Percentiles rank a stretch among this genome's conserved stretches.
Conservation (phyloP, 2,113 vertebrate genomes). For the Lontra canadensis region DNA sequence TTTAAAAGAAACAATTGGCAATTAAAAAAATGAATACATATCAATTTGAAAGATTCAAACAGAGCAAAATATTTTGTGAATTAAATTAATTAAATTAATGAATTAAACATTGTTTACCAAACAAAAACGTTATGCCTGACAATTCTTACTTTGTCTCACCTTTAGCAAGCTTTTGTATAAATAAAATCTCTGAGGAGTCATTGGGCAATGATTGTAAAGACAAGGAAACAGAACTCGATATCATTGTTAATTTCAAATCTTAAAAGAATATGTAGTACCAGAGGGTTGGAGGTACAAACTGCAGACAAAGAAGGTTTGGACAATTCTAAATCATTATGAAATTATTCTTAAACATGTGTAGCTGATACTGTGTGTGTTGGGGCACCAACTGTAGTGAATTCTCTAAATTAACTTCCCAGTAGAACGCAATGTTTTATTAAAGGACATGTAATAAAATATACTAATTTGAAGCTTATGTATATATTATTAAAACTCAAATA, state of each 20-base stretch:
- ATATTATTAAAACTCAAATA: not conserved
- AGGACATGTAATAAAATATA: not conserved
- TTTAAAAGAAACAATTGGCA: not conserved
- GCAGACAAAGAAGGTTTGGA: not conserved
- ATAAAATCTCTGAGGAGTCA: not conserved
- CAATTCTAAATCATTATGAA: not conserved
- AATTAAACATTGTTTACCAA: not conserved
- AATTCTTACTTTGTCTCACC: conserved; percentile 20
- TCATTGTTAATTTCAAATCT: conserved; percentile 19
- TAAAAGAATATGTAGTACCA: not conserved
- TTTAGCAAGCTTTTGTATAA: not conserved
- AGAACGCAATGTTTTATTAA: conserved; percentile 22
- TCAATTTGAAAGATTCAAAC: not conserved
- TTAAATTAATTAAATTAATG: not conserved
- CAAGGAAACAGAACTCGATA: not conserved
- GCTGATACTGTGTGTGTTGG: not conserved
- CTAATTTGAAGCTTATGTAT: not conserved
- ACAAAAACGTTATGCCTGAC: not conserved
- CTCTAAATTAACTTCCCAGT: conserved; percentile 37
- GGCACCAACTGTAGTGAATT: not conserved
- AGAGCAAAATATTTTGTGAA: not conserved
- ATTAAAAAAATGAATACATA: conserved; percentile 42
- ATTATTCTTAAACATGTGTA: not conserved
- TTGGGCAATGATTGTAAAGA: not conserved
- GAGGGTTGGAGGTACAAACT: not conserved